These are phyloP conservation scores for Sarcophilus harrisii DNA, from an alignment of 2,797 vertebrate species.

Conservation along the genomic window DNA sequence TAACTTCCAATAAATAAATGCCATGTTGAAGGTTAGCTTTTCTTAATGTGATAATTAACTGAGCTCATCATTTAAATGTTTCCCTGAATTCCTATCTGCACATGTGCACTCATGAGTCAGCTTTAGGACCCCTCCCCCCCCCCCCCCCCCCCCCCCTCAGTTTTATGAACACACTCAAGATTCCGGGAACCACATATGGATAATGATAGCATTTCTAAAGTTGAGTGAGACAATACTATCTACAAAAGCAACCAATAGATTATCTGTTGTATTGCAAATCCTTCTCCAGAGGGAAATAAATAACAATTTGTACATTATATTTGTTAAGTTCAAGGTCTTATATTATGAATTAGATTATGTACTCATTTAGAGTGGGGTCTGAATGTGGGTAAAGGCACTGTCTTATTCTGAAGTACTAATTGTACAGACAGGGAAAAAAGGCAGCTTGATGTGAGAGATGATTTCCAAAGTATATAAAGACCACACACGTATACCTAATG, in stretches of 20 bases:
- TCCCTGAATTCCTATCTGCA: slow-evolving; percentile 24
- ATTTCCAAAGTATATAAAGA: background rate
- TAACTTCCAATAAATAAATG: slow-evolving; percentile 12
- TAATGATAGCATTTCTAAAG: slow-evolving; percentile 11
- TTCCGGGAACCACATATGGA: slow-evolving; percentile 12
- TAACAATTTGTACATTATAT: background rate
- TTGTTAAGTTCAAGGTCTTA: background rate
- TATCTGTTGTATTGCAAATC: background rate
- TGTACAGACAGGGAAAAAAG: background rate
- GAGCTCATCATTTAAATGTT: slow-evolving; percentile 33
- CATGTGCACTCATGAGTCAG: background rate
- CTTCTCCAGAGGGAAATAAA: background rate
- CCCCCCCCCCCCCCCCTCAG: background rate
- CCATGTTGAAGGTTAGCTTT: background rate
- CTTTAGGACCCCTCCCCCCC: background rate
- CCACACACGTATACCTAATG: background rate
- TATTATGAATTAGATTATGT: background rate
- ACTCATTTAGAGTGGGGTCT: background rate
- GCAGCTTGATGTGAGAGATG: background rate
- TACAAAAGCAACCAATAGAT: slow-evolving; percentile 21
- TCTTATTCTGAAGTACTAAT: background rate
- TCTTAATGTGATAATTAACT: slow-evolving; percentile 1
- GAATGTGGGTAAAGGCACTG: background rate
- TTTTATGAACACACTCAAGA: background rate
- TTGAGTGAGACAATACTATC: background rate